Evolutionary conservation across 2,113 vertebrate species (phyloP), one percentile per base, ranked within the genome.

Genomic region (Oreochromis tanganicae): DNA sequence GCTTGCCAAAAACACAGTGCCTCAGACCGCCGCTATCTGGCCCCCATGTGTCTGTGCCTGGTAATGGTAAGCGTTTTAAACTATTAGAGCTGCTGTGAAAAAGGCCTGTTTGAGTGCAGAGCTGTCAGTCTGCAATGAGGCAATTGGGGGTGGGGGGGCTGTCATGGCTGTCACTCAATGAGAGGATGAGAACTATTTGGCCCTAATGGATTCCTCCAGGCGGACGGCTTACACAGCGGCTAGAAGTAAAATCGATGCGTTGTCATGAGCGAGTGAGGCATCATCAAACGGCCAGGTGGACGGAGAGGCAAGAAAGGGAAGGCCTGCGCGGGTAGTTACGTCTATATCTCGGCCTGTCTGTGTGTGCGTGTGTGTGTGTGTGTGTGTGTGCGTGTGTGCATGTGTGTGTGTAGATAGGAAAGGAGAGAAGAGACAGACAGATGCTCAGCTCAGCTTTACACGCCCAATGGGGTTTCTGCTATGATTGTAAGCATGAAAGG

Each of bases 221-320:
- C 97, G 96, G 97, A 98, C 96, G 97, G 97, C 97, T 95, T 97
- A 97, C 97, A 97, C 97, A 96, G 97, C 96, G 95, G 97, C 96
- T 96, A 96, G 98, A 98, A 98, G 97, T 97, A 97, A 98, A 99
- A 99, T 99, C 98, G 97, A 98, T 98, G 98, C 97, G 97, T 98
- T 98, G 98, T 98, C 98, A 98, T 98, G 97, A 97, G 97, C 94
- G 92, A 97, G 97, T 97, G 90, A 95, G 91, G 95, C 95, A 97
- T 95, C 95, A 97, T 97, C 97, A 97, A 97, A 96, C 97, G 97
- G 97, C 96, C 97, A 97, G 97, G 97, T 97, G 97, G 95, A 97
- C 95, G 96, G 96, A 96, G 96, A 95, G 96, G 96, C 93, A 87
- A 91, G 89, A 83, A 91, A 92, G 89, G 80, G 90, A 89, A 95